Percentiles rank a stretch among this genome's conserved stretches.
Conservation (phyloP, 2,113 vertebrate genomes). For the Aspidoscelis tigris region DNA sequence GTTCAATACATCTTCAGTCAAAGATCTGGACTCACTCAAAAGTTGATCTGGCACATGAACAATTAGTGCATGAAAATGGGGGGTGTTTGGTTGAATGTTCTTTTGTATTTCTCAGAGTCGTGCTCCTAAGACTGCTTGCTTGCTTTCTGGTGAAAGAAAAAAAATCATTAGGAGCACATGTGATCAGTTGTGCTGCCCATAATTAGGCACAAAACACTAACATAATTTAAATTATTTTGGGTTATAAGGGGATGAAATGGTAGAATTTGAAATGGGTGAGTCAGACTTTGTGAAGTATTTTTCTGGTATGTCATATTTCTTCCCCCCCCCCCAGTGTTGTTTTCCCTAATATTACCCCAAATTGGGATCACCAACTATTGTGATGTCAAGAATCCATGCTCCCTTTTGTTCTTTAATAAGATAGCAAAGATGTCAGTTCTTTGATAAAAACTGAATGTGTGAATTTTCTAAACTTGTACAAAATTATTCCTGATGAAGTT, state of each 20-base stretch:
- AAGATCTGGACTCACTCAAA: constrained; percentile 13
- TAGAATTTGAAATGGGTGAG: not conserved
- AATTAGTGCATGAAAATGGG: not conserved
- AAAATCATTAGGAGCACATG: not conserved
- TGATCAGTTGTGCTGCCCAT: not conserved
- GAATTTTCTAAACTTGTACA: constrained; percentile 52
- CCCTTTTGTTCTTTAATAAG: constrained; percentile 52
- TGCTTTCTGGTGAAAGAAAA: no score
- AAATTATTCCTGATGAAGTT: constrained; percentile 46
- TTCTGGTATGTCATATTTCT: constrained; percentile 27
- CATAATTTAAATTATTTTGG: not conserved
- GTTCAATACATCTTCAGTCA: not conserved
- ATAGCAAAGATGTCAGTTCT: constrained; percentile 47
- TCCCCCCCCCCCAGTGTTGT: not conserved
- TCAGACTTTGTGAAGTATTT: not conserved
- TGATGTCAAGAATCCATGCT: constrained; percentile 23
- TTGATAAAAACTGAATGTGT: constrained; percentile 47
- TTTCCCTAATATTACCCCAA: not conserved
- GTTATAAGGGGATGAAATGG: constrained; percentile 16
- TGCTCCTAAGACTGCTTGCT: not conserved
- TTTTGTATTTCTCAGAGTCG: not conserved
- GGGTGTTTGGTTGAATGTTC: not conserved
- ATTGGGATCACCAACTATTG: constrained; percentile 59
- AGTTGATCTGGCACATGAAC: not conserved
- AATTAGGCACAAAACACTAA: not conserved